Evolutionary conservation across 2,797 vertebrate genomes (phyloP), one percentile per base, ranked within the genome.

Genomic region (Champsocephalus esox): DNA sequence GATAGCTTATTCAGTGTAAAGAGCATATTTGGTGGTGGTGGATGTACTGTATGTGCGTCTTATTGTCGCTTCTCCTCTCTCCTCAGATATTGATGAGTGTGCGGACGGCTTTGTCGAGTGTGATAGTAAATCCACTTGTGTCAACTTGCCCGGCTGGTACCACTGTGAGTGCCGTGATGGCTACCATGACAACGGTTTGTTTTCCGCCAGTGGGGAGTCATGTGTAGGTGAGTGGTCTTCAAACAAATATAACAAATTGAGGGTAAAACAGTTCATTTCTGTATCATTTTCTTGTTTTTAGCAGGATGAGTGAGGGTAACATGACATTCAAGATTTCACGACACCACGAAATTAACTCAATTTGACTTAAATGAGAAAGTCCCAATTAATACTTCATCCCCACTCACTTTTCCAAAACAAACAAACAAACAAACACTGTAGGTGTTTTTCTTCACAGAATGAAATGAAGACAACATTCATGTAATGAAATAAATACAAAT

Each of bases 81-180:
- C 64, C 56, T 46, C 93, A 99, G 98, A 99, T 89, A 99, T 99
- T 63, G 97, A 99, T 62, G 98, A 99, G 93, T 99, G 98, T 89
- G 94, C 93, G 0, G 96, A 99, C 68, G 97, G 98, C 87, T 99
- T 99, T 84, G 96, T 99, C 82, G 96, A 99, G 87, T 99, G 98
- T 1, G 97, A 99, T 94, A 98, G 97, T 90, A 97, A 96, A 86
- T 98, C 98, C 83, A 96, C 92, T 92, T 99, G 98, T 92, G 95
- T 99, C 88, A 99, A 99, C 94, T 94, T 99, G 89, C 98, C 98
- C 9, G 98, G 98, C 19, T 99, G 98, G 98, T 99, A 99, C 94
- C 98, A 99, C 94, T 99, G 98, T 1, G 98, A 99, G 80, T 99
- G 98, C 87, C 96, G 98, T 28, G 98, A 99, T 0, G 98, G 98